Percentiles rank a stretch among this genome's conserved stretches.
phyloP scores from a whole-genome alignment of 2,888 invertebrate genomes.

The Gastracanthus pulcherrimus region DNA sequence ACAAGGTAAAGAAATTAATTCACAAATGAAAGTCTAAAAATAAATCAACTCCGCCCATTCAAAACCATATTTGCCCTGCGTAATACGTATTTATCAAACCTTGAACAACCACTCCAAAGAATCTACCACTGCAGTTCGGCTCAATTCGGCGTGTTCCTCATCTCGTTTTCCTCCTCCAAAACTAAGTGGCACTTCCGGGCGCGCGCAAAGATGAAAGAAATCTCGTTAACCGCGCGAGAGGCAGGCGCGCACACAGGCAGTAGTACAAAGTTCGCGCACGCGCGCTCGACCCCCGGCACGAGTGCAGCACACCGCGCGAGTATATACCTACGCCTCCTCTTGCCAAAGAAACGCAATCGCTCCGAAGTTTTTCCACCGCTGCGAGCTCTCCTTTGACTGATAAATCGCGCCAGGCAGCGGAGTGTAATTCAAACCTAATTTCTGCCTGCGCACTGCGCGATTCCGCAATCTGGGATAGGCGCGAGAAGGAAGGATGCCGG shows the following conservation, averaged over 20 bases:
- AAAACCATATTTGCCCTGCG: neutral
- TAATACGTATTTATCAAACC: neutral
- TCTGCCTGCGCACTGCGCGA: no score
- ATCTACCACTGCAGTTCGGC: neutral
- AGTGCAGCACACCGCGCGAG: no score
- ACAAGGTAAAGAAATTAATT: no score
- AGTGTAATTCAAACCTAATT: no score
- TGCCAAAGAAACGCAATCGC: neutral
- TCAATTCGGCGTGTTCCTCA: neutral
- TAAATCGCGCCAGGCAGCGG: no score
- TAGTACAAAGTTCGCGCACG: neutral
- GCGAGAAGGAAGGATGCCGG: no score
- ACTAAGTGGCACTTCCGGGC: neutral
- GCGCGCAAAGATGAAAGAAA: constrained; percentile 3
- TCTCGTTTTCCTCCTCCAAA: neutral
- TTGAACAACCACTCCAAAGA: neutral
- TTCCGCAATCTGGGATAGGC: no score
- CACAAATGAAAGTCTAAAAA: neutral
- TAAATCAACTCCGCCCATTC: neutral
- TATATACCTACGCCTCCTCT: neutral
- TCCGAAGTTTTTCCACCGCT: neutral
- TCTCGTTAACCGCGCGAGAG: neutral
- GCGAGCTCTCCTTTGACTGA: no score
- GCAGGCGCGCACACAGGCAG: no score
- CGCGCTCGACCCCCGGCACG: neutral